phyloP scores from a whole-genome alignment of 2,797 vertebrate species.

The Ptychadena robeensis region DNA sequence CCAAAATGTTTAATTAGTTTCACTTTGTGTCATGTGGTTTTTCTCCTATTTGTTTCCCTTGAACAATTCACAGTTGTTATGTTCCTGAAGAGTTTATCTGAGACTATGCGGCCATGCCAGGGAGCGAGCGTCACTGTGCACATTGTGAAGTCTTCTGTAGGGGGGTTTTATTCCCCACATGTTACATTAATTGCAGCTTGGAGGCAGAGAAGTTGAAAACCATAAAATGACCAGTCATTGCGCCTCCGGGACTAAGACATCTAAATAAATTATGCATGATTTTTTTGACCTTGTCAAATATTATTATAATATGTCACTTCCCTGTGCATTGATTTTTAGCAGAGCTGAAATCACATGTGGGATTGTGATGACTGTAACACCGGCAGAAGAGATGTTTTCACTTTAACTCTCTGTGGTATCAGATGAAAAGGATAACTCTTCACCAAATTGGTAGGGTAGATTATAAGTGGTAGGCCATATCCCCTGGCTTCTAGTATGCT shows the following conservation, averaged over 20 bases:
- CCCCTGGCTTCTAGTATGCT: too few relatives aligned
- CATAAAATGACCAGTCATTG: conserved; percentile 50
- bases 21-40: neutral
- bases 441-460: too few relatives aligned
- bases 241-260: conserved; percentile 35
- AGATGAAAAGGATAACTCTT: neutral
- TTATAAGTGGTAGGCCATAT: too few relatives aligned
- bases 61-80: neutral
- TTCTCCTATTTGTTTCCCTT: neutral
- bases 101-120: neutral
- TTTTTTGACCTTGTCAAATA: conserved; percentile 51
- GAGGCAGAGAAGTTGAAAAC: conserved; percentile 31
- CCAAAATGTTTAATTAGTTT: neutral
- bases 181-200: conserved; percentile 42
- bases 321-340: conserved; percentile 33
- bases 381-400: neutral
- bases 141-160: neutral
- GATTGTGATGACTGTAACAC: conserved; percentile 6
- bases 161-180: conserved; percentile 8
- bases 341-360: conserved; percentile 32
- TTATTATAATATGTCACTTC: conserved; percentile 48
- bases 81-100: conserved; percentile 5
- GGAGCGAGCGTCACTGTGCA: neutral
- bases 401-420: neutral
- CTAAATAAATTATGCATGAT: conserved; percentile 47